Base-by-base conservation (phyloP, 2,113 vertebrate species). In the Rhinopomastus cyanomelas region DNA sequence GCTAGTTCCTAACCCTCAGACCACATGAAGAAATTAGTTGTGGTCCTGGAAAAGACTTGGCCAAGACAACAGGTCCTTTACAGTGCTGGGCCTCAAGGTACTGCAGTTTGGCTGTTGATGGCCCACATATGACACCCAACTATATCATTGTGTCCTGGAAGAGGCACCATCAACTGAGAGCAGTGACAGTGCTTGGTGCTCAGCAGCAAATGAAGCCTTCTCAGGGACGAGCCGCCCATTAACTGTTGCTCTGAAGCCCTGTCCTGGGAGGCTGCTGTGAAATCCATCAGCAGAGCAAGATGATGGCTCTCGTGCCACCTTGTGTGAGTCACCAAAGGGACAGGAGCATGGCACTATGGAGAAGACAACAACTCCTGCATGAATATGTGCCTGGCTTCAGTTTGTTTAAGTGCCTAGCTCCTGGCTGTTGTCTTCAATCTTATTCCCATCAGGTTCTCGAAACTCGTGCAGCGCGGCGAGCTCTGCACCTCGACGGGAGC, bases 391-490 rank as follows among this genome's bases (percentile, higher is more conserved):
- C 71, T 85, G 75, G 51, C 82, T 93, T 94, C 87, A 39, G 79
- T 76, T 81, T 69, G 80, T 73, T 92, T 93, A 88, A 94, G 55
- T 85, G 87, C 87, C 89, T 93, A 66, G 71, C 59, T 92, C 79
- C 82, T 69, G 37, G 55, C 42, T 51, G 11, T 76, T 82, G 72
- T 90, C 85, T 87, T 92, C 59, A 85, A 73, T 88, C 87, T 88
- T 87, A 51, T 88, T 92, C 94, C 94, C 90, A 96, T 93, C 81
- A 86, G 52, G 53, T 42, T 66, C 60, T 89, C 93, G 89, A 91
- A 90, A 74, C 39, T 76, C 67, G 86, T 86, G 60, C 88, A 75
- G 65, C 66, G 48, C 34, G 61, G 55, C 62, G 59, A 90, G 88
- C 44, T 84, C 75, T 73, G 73, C 88, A 72, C 65, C 62, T 91